Conservation (phyloP, 2,113 vertebrate genomes). For the Sylvia atricapilla region DNA sequence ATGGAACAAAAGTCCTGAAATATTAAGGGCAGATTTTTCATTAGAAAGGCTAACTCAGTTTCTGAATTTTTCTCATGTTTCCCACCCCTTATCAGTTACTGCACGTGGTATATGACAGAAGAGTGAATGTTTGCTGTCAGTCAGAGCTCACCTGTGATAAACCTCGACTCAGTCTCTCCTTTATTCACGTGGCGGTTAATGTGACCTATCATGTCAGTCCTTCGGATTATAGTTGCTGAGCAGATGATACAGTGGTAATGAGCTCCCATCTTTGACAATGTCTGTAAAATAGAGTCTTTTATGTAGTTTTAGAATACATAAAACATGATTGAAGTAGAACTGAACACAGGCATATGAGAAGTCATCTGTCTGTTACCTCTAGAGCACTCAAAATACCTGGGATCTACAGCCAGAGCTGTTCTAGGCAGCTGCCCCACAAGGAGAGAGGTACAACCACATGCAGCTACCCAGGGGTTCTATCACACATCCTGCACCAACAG, state of each 20-base stretch:
- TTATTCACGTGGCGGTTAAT: slow-evolving; percentile 92
- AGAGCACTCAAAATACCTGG: not conserved
- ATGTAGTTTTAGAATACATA: not conserved
- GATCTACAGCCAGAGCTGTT: not conserved
- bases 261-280: slow-evolving; percentile 79
- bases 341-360: not conserved
- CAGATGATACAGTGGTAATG: slow-evolving; percentile 98
- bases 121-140: not conserved
- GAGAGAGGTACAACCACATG: not conserved
- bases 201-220: slow-evolving; percentile 94
- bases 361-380: not conserved
- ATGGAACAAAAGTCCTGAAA: not conserved
- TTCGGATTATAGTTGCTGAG: slow-evolving; percentile 87
- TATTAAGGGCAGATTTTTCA: not conserved
- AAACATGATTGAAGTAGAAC: not conserved
- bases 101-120: not conserved
- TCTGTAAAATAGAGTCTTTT: slow-evolving; percentile 54
- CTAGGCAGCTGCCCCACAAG: not conserved
- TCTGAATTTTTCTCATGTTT: not conserved
- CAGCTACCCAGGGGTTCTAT: not conserved
- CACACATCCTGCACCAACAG: not conserved
- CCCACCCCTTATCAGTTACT: not conserved
- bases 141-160: slow-evolving; percentile 70
- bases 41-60: not conserved
- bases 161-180: slow-evolving; percentile 90